phyloP scores from a whole-genome alignment of 2,797 vertebrate genomes.

The Todus mexicanus region DNA sequence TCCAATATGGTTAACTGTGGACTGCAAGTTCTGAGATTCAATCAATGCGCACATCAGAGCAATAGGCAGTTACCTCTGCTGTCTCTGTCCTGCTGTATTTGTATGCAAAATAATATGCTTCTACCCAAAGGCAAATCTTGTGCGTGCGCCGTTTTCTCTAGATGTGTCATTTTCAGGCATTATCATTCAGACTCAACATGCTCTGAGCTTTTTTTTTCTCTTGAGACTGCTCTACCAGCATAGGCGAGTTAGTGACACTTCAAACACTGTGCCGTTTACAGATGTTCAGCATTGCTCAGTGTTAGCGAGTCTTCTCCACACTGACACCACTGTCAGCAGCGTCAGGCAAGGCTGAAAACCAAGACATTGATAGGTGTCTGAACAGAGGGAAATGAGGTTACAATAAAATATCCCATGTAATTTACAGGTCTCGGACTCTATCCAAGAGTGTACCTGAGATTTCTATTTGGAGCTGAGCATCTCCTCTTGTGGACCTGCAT shows the following conservation, averaged over 20 bases:
- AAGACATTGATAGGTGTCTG: background rate
- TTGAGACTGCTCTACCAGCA: background rate
- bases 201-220: background rate
- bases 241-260: background rate
- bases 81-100: background rate
- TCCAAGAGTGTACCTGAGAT: background rate
- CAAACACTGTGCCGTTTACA: background rate
- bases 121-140: background rate
- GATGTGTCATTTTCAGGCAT: background rate
- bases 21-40: background rate
- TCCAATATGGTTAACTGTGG: background rate
- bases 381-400: background rate
- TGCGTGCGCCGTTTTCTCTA: background rate
- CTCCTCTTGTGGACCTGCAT: background rate
- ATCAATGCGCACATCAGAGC: background rate
- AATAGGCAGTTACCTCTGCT: background rate
- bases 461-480: background rate
- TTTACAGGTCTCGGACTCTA: background rate
- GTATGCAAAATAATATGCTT: constrained; percentile 3
- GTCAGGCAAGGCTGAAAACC: constrained; percentile 8
- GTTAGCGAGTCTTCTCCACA: background rate
- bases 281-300: background rate
- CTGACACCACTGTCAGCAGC: background rate
- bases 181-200: background rate
- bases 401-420: background rate